Percentiles rank a stretch among this genome's conserved stretches.
phyloP scores from a whole-genome alignment of 2,113 vertebrate species.

The Nannobrachium achirus region DNA sequence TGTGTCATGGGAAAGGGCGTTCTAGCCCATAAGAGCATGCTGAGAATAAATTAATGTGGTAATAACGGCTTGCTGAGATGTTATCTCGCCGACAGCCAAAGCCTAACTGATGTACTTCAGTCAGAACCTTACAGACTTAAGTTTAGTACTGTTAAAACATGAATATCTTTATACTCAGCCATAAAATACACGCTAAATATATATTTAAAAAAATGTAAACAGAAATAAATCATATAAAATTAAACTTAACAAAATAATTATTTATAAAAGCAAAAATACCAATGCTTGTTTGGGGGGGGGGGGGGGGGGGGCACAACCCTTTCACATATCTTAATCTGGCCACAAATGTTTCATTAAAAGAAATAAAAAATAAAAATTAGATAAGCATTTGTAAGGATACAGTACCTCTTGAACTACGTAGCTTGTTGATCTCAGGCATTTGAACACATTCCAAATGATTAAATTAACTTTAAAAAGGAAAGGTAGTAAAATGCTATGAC shows the following conservation, averaged over 20 bases:
- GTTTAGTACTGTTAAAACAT: conserved; percentile 7
- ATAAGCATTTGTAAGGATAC: conserved; percentile 27
- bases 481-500: conserved; percentile 14
- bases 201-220: conserved; percentile 64
- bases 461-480: neutral
- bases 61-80: conserved; percentile 42
- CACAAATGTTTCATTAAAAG: conserved; percentile 3
- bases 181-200: conserved; percentile 28
- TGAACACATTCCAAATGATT: conserved; percentile 12
- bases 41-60: conserved; percentile 48
- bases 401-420: conserved; percentile 59
- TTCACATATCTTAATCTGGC: conserved; percentile 34
- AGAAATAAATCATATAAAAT: conserved; percentile 57
- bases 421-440: conserved; percentile 40
- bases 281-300: neutral
- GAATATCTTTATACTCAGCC: conserved; percentile 52
- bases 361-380: conserved; percentile 13
- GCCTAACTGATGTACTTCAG: neutral
- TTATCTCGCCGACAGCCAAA: neutral
- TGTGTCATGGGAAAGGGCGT: conserved; percentile 34
- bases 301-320: conserved; percentile 12
- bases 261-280: conserved; percentile 43
- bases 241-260: conserved; percentile 28
- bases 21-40: conserved; percentile 15
- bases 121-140: conserved; percentile 6